These are phyloP conservation scores for Troides helena DNA, from an alignment of 2,888 invertebrate genomes.

Conservation along the genomic window DNA sequence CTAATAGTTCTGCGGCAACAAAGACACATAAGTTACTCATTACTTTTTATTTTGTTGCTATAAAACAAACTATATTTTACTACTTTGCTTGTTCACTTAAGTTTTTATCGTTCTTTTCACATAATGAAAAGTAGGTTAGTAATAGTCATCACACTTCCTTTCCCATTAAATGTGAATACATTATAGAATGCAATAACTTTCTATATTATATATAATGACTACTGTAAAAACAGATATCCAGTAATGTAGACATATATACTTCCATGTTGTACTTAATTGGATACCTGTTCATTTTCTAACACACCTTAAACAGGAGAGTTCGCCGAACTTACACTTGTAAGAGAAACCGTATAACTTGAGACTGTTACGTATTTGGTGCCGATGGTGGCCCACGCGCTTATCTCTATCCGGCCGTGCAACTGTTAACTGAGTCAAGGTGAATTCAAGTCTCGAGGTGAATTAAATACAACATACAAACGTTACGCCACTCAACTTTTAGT, in stretches of 20 bases:
- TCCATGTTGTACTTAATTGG: neutral
- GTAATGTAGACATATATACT: neutral
- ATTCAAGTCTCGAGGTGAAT: slow-evolving; percentile 17
- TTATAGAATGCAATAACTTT: neutral
- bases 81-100: too few species aligned
- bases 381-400: slow-evolving; percentile 43
- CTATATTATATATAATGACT: neutral
- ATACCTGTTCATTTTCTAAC: slow-evolving; percentile 15
- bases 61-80: too few species aligned
- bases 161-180: neutral
- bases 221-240: neutral
- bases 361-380: slow-evolving; percentile 26
- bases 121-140: neutral
- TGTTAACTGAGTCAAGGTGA: slow-evolving; percentile 41
- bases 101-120: neutral
- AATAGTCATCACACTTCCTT: neutral
- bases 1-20: too few species aligned
- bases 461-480: slow-evolving; percentile 12
- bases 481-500: neutral
- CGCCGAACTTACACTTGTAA: slow-evolving; percentile 26
- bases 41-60: too few species aligned
- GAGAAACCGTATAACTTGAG: slow-evolving; percentile 22
- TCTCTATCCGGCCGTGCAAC: slow-evolving; percentile 26
- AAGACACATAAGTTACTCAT: too few species aligned
- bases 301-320: slow-evolving; percentile 23